phyloP scores from a whole-genome alignment of 2,797 vertebrate species.

The Anguilla marmorata region DNA sequence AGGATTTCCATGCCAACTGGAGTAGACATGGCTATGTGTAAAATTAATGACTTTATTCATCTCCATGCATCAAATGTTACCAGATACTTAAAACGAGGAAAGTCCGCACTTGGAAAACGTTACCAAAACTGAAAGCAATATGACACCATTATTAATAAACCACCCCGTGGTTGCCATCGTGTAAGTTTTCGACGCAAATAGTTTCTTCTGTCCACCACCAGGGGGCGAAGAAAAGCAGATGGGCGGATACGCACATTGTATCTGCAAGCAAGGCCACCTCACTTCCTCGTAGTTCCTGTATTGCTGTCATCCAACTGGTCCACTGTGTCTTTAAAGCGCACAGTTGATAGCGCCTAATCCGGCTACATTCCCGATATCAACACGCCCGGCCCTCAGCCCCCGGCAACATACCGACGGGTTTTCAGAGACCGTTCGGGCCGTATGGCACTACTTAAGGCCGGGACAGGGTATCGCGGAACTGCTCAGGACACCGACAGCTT shows the following conservation, averaged over 20 bases:
- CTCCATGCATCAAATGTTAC: too few relatives aligned
- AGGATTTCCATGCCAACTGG: too few relatives aligned
- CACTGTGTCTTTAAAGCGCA: conserved; percentile 23
- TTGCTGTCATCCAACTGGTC: conserved; percentile 19
- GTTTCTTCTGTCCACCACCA: background rate
- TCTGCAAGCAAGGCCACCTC: conserved; percentile 17
- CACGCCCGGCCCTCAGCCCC: background rate
- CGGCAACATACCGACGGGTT: background rate
- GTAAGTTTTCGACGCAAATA: background rate
- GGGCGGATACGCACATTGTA: conserved; percentile 18
- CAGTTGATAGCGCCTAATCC: background rate
- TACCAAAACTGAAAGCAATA: too few relatives aligned
- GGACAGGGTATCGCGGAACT: conserved; percentile 9
- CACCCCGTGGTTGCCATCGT: background rate
- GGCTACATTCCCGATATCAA: conserved; percentile 17
- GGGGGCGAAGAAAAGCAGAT: conserved; percentile 13
- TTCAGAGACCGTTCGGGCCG: conserved; percentile 1
- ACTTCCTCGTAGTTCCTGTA: conserved; percentile 38
- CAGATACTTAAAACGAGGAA: too few relatives aligned
- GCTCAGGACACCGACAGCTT: conserved; percentile 17
- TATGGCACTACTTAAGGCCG: conserved; percentile 4
- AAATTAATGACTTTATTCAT: too few relatives aligned
- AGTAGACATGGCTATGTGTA: too few relatives aligned
- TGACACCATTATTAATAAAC: too few relatives aligned
- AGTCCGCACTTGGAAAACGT: too few relatives aligned